Conservation (phyloP, 1,140 invertebrate genomes). For the Trichonephila clavata region DNA sequence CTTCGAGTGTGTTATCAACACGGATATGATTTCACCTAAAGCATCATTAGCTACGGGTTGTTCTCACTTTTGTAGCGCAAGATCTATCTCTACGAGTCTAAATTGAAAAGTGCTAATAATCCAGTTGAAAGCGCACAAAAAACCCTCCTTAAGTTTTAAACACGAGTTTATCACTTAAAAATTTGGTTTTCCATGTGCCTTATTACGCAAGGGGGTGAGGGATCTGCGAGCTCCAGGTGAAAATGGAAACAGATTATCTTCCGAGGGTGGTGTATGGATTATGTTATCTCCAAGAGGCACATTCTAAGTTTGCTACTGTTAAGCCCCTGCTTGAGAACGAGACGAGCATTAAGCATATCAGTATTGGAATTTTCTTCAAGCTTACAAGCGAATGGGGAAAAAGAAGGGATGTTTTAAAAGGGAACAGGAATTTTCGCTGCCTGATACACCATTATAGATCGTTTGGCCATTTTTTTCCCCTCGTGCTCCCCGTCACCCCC, state of each 20-base stretch:
- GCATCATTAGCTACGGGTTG: not conserved
- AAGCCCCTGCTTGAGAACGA: conserved; percentile 44
- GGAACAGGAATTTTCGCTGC: not conserved
- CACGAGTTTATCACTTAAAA: conserved; percentile 58
- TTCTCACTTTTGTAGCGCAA: not conserved
- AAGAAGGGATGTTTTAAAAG: conserved; percentile 43
- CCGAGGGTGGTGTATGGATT: conserved; percentile 48
- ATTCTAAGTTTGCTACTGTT: conserved; percentile 54
- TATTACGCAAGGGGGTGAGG: conserved; percentile 39
- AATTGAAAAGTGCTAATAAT: conserved; percentile 29
- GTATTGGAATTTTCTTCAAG: conserved; percentile 73
- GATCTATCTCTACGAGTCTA: not conserved
- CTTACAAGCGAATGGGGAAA: conserved; percentile 1
- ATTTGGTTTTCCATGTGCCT: conserved; percentile 40
- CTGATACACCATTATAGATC: conserved; percentile 63
- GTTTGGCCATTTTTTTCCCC: conserved; percentile 5
- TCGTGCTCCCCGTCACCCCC: not conserved
- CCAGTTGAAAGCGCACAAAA: not conserved
- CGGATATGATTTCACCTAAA: not conserved
- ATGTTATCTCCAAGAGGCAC: conserved; percentile 67
- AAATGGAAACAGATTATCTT: conserved; percentile 75
- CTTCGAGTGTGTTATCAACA: too few species aligned
- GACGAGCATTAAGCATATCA: conserved; percentile 69
- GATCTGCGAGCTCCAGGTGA: conserved; percentile 30
- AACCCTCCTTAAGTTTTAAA: not conserved